phyloP scores from a whole-genome alignment of 1,140 invertebrate species.

The Caenorhabditis tropicalis region DNA sequence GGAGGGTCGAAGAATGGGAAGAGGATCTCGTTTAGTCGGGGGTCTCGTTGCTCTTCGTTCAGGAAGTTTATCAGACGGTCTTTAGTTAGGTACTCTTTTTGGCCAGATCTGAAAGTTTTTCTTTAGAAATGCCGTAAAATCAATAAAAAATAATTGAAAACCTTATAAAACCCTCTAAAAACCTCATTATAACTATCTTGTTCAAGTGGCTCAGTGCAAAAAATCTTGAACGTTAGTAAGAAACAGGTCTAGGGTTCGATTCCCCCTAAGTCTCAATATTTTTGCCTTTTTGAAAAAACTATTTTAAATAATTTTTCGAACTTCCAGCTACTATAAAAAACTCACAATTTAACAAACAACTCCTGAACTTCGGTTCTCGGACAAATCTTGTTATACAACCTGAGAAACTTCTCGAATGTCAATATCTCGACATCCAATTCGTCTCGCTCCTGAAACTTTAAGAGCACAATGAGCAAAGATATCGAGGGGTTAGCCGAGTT shows the following conservation, averaged over 20 bases:
- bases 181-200: too few relatives aligned
- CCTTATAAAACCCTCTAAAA: too few relatives aligned
- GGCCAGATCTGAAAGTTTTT: constrained; percentile 71
- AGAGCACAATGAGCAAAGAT: too few relatives aligned
- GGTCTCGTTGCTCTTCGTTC: constrained; percentile 95
- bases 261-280: too few relatives aligned
- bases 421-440: constrained; percentile 92
- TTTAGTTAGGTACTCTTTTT: constrained; percentile 71
- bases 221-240: too few relatives aligned
- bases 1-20: constrained; percentile 96
- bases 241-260: too few relatives aligned
- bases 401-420: constrained; percentile 98
- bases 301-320: too few relatives aligned
- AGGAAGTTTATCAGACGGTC: constrained; percentile 91
- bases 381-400: constrained; percentile 97
- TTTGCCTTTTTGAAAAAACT: too few relatives aligned
- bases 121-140: too few relatives aligned
- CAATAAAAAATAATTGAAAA: too few relatives aligned
- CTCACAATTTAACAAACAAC: constrained; percentile 94
- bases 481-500: too few relatives aligned
- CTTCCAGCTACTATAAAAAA: constrained; percentile 63
- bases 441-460: constrained; percentile 77
- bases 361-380: constrained; percentile 98
- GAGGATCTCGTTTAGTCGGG: constrained; percentile 95
- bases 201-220: too few relatives aligned